These are phyloP conservation scores for Brachyhypopomus occidentalis DNA, from an alignment of 2,113 vertebrate species.

Conservation along the genomic window DNA sequence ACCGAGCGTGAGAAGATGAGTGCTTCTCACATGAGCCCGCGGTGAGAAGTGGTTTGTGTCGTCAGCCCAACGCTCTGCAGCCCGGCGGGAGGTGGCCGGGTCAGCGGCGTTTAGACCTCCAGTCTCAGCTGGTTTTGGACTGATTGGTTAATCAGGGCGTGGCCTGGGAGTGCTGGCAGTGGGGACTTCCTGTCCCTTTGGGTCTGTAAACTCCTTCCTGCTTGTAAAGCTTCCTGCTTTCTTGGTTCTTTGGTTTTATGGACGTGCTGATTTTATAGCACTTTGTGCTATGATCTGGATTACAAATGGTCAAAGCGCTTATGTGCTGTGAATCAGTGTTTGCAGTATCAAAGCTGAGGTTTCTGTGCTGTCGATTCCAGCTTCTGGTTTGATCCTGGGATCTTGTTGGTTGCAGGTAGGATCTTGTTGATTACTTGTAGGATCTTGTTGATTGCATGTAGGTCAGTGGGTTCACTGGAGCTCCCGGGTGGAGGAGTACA, in stretches of 20 bases:
- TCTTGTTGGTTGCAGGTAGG: too few relatives aligned
- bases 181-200: neutral
- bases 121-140: neutral
- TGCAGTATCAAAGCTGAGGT: neutral
- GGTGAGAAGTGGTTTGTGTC: conserved; percentile 2
- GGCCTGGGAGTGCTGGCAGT: neutral
- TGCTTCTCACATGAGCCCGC: neutral
- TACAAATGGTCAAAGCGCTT: too few relatives aligned
- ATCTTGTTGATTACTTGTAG: too few relatives aligned
- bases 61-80: neutral
- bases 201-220: neutral
- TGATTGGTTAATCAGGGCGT: neutral
- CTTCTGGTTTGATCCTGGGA: neutral
- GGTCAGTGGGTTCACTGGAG: conserved; percentile 92
- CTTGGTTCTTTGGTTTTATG: too few relatives aligned
- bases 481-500: conserved; percentile 82
- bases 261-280: too few relatives aligned
- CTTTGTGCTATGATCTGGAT: too few relatives aligned
- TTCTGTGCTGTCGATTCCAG: neutral
- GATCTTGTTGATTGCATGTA: conserved; percentile 55
- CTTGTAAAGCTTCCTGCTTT: neutral
- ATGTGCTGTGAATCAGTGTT: too few relatives aligned
- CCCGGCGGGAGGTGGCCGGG: neutral
- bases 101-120: neutral
- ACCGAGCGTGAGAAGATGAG: neutral